These are phyloP conservation scores for Porites evermanni DNA, from an alignment of 92 coral and sea anemone genomes.

Conservation along the genomic window DNA sequence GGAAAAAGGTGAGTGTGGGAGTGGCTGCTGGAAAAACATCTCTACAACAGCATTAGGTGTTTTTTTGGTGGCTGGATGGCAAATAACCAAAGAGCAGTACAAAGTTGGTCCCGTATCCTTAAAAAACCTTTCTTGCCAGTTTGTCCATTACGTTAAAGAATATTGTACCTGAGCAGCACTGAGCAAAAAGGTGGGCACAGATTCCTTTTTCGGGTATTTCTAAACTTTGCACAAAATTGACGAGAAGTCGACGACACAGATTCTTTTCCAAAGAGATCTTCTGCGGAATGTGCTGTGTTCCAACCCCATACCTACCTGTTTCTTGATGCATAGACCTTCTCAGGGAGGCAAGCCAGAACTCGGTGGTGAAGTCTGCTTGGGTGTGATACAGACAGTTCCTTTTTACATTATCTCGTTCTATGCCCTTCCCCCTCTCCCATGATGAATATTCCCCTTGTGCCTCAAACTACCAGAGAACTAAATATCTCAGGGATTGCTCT, in stretches of 20 bases:
- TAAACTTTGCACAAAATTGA: not conserved
- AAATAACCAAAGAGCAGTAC: not conserved
- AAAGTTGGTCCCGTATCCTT: not conserved
- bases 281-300: not conserved
- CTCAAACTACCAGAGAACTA: not conserved
- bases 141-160: not conserved
- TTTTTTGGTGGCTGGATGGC: not conserved
- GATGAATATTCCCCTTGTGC: not conserved
- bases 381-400: not conserved
- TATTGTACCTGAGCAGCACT: not conserved
- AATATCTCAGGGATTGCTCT: not conserved
- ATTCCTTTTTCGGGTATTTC: not conserved
- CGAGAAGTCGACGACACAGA: not conserved
- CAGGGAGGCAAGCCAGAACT: not conserved
- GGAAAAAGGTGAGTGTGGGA: not conserved
- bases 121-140: not conserved
- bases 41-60: not conserved
- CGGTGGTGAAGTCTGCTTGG: constrained; percentile 26
- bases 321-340: constrained; percentile 10
- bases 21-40: not conserved
- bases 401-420: not conserved
- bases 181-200: not conserved
- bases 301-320: constrained; percentile 20
- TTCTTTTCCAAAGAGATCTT: constrained; percentile 16
- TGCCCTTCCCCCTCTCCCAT: not conserved